Conservation (phyloP, 2,797 vertebrate genomes). For the Megaceryle alcyon region DNA sequence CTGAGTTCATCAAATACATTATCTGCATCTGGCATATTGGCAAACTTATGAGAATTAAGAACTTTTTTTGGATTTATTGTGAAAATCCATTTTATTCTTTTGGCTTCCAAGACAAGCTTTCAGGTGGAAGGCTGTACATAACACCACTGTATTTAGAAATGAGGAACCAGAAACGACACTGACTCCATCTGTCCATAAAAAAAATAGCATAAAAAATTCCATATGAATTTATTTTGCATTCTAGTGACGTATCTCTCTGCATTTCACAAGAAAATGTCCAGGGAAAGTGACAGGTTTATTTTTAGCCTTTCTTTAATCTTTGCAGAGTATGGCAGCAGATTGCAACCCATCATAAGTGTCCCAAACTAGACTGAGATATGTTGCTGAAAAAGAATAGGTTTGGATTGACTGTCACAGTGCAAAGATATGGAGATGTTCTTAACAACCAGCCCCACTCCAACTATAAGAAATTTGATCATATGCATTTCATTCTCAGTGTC, state of each 20-base stretch:
- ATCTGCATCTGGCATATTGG: neutral
- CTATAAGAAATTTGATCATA: conserved; percentile 79
- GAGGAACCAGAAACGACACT: conserved; percentile 31
- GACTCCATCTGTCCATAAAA: conserved; percentile 69
- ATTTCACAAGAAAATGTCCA: conserved; percentile 67
- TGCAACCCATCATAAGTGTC: conserved; percentile 61
- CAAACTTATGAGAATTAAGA: conserved; percentile 17
- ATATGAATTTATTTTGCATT: conserved; percentile 69
- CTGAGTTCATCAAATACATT: conserved; percentile 25
- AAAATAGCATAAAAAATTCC: conserved; percentile 37
- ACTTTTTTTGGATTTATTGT: conserved; percentile 17
- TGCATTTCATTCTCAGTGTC: conserved; percentile 80
- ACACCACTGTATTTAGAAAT: conserved; percentile 54
- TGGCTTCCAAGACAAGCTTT: conserved; percentile 30
- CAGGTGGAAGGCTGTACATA: conserved; percentile 55
- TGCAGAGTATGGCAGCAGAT: conserved; percentile 58
- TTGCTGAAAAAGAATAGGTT: conserved; percentile 60
- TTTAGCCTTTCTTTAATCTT: conserved; percentile 72
- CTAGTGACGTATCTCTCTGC: conserved; percentile 59
- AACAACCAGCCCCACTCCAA: conserved; percentile 68
- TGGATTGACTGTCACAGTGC: conserved; percentile 58
- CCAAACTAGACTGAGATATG: conserved; percentile 67
- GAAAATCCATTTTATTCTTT: conserved; percentile 23
- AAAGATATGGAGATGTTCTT: conserved; percentile 72
- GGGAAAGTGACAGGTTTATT: conserved; percentile 69